Evolutionary conservation across 2,113 vertebrate species (phyloP).

Genomic region (Serilophus lunatus): DNA sequence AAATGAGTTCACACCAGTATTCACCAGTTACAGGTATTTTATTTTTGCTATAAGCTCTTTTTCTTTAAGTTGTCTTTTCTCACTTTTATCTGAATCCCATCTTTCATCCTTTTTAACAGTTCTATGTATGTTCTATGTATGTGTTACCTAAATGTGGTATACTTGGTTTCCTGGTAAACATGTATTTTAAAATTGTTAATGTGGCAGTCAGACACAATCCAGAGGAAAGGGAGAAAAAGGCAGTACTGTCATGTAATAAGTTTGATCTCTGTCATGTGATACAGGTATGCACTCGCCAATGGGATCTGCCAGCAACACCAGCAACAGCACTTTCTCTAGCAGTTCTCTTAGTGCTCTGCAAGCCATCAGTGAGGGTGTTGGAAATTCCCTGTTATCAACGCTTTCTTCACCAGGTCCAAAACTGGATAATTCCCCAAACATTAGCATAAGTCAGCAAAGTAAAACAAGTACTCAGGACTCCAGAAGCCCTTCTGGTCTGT

Average conservation of each 20-base stretch:
- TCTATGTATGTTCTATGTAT: background rate
- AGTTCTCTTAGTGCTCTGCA: slow-evolving; percentile 96
- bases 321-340: slow-evolving; percentile 87
- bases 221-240: background rate
- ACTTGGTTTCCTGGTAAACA: background rate
- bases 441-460: slow-evolving; percentile 80
- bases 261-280: slow-evolving; percentile 1
- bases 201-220: background rate
- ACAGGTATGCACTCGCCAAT: slow-evolving; percentile 92
- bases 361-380: slow-evolving; percentile 97
- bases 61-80: background rate
- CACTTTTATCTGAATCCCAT: background rate
- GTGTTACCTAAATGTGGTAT: background rate
- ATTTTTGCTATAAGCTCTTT: background rate
- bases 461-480: slow-evolving; percentile 82
- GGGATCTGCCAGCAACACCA: slow-evolving; percentile 75
- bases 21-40: slow-evolving; percentile 89
- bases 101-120: background rate
- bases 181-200: background rate
- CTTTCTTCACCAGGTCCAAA: slow-evolving; percentile 90
- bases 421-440: slow-evolving; percentile 86
- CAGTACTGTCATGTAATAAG: background rate
- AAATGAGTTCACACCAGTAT: slow-evolving; percentile 89
- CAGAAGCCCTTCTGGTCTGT: slow-evolving; percentile 84
- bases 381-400: slow-evolving; percentile 87